Conservation (phyloP, 1,140 invertebrate genomes). For the Octopus sinensis region DNA sequence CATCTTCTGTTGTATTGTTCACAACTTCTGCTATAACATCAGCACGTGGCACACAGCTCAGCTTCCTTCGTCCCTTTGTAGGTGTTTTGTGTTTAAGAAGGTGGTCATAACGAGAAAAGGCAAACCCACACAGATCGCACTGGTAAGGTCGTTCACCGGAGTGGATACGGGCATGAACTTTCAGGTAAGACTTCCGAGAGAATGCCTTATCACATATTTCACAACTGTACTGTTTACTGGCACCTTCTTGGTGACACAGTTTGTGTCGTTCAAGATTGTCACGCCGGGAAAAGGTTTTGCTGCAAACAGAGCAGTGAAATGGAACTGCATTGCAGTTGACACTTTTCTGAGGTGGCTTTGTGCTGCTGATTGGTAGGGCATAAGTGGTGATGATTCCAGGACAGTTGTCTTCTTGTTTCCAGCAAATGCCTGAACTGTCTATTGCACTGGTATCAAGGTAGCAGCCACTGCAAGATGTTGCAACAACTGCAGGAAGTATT, state of each 20-base stretch:
- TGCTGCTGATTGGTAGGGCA: neutral
- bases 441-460: too few species aligned
- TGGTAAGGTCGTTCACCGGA: constrained; percentile 21
- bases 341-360: neutral
- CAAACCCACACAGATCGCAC: constrained; percentile 64
- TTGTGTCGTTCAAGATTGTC: neutral
- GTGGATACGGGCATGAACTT: constrained; percentile 73
- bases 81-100: constrained; percentile 13
- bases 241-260: neutral
- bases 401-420: neutral
- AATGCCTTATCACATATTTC: constrained; percentile 66
- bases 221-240: constrained; percentile 56
- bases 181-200: constrained; percentile 65
- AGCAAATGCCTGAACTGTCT: neutral
- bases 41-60: neutral
- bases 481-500: too few species aligned
- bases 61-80: neutral
- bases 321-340: neutral
- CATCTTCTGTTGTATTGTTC: too few species aligned
- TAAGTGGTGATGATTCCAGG: neutral
- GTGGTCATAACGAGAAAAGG: constrained; percentile 15
- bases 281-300: neutral
- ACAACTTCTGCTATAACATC: too few species aligned
- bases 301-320: neutral
- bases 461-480: too few species aligned